Evolutionary conservation across 2,888 invertebrate genomes (phyloP), one percentile per base, ranked within the genome.

Genomic region (Trachelus iudaicus): DNA sequence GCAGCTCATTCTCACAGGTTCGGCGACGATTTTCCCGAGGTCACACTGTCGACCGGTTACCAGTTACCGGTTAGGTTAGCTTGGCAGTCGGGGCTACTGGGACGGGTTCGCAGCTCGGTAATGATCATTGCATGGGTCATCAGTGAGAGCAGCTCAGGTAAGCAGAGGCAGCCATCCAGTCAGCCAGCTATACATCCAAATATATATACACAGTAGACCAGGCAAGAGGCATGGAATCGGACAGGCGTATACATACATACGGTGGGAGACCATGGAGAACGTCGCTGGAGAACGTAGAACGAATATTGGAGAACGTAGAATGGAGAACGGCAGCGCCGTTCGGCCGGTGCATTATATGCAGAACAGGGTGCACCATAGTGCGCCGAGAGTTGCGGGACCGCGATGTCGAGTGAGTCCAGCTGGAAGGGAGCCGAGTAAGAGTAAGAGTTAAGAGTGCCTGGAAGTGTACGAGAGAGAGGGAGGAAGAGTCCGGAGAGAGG

Each of bases 301-400:
- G 37, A 37, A 37, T 37, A 37, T 37, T 37, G 37, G 37, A 37
- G 37, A 40, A 40, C 40, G 40, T 40, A 40, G 40, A 40, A 40
- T 15, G 40, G 40, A 40, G 56, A 56, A 56, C 56, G 56, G 56
- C 56, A 56, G 56, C 56, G 56, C 23, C 56, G 79, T 81, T 81
- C 81, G 81, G 78, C 79, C 79, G 83, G 82, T 84, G 89, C 90
- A 90, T 90, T 90, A 90, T 90, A 90, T 90, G 90, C 90, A 90
- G 90, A 90, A 85, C 86, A 90, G 90, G 88, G 87, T 87, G 87
- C 86, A 89, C 89, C 88, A 86, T 87, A 87, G 86, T 85, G 89
- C 86, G 84, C 84, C 79, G 83, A 84, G 81, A 79, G 78, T 81
- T 82, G 82, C 78, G 79, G 80, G 79, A 69, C 76, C 78, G 78